phyloP scores from a whole-genome alignment of 37 sponge, comb jelly and placozoan species.

The Lycopodina hypogea region DNA sequence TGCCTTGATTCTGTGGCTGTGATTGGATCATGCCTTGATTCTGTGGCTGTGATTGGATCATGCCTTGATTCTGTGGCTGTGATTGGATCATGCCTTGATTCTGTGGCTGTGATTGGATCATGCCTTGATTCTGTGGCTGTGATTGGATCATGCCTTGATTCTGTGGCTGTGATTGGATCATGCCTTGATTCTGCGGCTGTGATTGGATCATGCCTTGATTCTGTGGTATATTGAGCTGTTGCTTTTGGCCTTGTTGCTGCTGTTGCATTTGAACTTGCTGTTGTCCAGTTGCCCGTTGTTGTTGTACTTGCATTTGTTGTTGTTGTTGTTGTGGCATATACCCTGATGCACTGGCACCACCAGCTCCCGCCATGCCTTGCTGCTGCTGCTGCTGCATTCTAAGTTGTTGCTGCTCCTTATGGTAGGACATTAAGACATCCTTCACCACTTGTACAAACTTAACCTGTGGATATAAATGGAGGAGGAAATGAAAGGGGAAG shows the following conservation, averaged over 20 bases:
- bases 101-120: background rate
- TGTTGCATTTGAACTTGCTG: background rate
- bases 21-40: background rate
- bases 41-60: background rate
- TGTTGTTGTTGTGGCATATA: slow-evolving; percentile 1
- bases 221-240: slow-evolving; percentile 4
- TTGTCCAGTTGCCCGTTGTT: slow-evolving; percentile 7
- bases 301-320: slow-evolving; percentile 17
- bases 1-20: slow-evolving; percentile 7
- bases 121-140: slow-evolving; percentile 7
- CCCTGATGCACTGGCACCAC: background rate
- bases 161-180: background rate
- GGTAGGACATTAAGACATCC: slow-evolving; percentile 9
- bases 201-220: slow-evolving; percentile 2
- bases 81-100: slow-evolving; percentile 6
- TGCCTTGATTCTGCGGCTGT: background rate
- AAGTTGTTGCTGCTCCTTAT: slow-evolving; percentile 14
- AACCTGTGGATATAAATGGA: slow-evolving; percentile 1
- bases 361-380: background rate
- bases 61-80: background rate
- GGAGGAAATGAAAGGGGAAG: background rate
- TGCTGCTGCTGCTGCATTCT: slow-evolving; percentile 2
- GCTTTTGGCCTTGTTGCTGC: slow-evolving; percentile 16
- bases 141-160: background rate
- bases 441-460: slow-evolving; percentile 45